These are phyloP conservation scores for Hoplias malabaricus DNA, from an alignment of 2,113 vertebrate species.

Conservation along the genomic window DNA sequence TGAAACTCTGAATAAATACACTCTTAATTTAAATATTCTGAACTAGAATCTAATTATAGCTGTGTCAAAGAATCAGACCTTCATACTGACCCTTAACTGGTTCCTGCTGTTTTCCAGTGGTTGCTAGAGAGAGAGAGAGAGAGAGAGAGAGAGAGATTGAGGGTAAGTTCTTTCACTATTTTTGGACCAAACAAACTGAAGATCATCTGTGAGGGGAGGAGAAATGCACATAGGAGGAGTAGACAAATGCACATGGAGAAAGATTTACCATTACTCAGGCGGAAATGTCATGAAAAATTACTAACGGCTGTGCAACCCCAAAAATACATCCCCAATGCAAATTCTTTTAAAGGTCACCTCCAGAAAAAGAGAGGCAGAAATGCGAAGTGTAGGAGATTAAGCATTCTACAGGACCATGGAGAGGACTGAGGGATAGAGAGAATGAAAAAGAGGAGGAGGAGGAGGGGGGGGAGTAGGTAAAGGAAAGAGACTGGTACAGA, in stretches of 20 bases:
- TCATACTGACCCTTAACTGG: slow-evolving; percentile 63
- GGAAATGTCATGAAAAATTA: slow-evolving; percentile 74
- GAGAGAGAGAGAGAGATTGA: slow-evolving; percentile 34
- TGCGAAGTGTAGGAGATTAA: slow-evolving; percentile 48
- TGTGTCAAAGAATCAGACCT: no score
- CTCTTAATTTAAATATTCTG: background rate
- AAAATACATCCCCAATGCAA: slow-evolving; percentile 77
- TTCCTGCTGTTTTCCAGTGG: slow-evolving; percentile 62
- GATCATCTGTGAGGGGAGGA: slow-evolving; percentile 58
- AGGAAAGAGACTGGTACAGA: background rate
- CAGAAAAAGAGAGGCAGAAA: slow-evolving; percentile 34
- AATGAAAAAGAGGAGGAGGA: slow-evolving; percentile 25
- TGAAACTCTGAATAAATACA: background rate
- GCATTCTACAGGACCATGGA: slow-evolving; percentile 37
- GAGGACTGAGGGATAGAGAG: slow-evolving; percentile 5
- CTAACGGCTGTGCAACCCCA: slow-evolving; percentile 69
- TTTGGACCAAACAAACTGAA: slow-evolving; percentile 32
- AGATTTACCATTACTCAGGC: slow-evolving; percentile 75
- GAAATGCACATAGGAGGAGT: slow-evolving; percentile 55
- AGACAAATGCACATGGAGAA: slow-evolving; percentile 65
- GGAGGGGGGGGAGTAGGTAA: slow-evolving; percentile 60
- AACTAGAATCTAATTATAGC: background rate
- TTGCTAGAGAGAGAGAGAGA: slow-evolving; percentile 51
- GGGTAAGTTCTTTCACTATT: slow-evolving; percentile 36
- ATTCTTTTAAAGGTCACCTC: slow-evolving; percentile 75